Evolutionary conservation across 2,797 vertebrate genomes (phyloP), one percentile per base, ranked within the genome.

Genomic region (Syngnathus acus): DNA sequence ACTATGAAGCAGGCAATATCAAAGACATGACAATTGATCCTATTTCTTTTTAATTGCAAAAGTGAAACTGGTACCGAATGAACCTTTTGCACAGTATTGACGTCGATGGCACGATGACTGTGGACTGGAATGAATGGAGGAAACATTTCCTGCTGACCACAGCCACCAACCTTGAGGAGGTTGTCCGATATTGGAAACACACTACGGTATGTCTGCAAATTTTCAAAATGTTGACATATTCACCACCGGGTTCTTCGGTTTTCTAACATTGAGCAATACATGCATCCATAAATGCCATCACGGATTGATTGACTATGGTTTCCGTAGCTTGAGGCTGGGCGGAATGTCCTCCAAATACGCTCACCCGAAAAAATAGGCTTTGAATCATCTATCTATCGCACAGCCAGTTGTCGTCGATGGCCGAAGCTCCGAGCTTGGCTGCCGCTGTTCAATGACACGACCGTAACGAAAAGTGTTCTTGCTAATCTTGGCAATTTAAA

Each of bases 61-160:
- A 9, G 19, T n/a, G 7, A 3, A 21, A 19, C 50, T 51, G 14
- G 6, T 57, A 57, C 16, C 3, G 3, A 43, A 43, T 13, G 9
- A 13, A 13, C 42, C 45, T 66, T 55, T 71, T 19, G 62, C n/a
- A 3, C 82, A 96, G 96, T 76, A 98, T 98, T 13, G 94, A 96
- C 81, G 86, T 80, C 51, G 93, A 98, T 59, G 95, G 95, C 45
- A 97, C 94, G n/a, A 95, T 96, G 92, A 92, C 94, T 11, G 85
- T 98, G 69, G 95, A 96, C 80, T 96, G 95, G 94, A 94, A 93
- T 66, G 95, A 97, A 68, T 98, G 95, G 95, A 92, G 93, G 64
- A 91, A 95, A 62, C 95, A 98, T 71, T 98, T 98, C 77, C 89
- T 96, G 77, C 93, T 98, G 72, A 97, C 96, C 72, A 90, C 95